Evolutionary conservation across 2,797 vertebrate species (phyloP).

Genomic region (Molothrus ater): DNA sequence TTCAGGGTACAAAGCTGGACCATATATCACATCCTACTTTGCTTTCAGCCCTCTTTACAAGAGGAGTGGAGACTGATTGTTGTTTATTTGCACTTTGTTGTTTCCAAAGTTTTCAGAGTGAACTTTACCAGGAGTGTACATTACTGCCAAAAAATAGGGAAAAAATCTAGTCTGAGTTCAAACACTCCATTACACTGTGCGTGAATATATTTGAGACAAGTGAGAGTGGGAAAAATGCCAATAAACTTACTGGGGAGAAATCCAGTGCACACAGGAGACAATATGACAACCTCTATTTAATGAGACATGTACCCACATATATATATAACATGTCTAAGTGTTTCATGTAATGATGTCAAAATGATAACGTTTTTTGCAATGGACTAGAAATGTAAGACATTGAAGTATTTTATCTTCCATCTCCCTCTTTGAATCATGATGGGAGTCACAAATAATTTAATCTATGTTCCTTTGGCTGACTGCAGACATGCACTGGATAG

Average conservation of each 20-base stretch:
- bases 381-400: not conserved
- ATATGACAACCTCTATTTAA: not conserved
- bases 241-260: not conserved
- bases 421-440: not conserved
- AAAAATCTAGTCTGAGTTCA: not conserved
- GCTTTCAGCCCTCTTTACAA: not conserved
- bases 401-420: not conserved
- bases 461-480: not conserved
- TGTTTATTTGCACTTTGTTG: not conserved
- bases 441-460: not conserved
- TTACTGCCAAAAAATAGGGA: not conserved
- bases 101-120: not conserved
- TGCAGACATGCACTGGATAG: not conserved
- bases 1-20: not conserved
- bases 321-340: not conserved
- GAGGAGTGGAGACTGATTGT: not conserved
- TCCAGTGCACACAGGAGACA: fast-evolving
- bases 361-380: not conserved
- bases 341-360: not conserved
- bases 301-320: fast-evolving
- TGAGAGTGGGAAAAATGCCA: not conserved
- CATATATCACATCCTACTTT: not conserved
- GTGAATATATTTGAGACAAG: not conserved
- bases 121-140: not conserved
- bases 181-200: not conserved